Base-by-base conservation (phyloP, 92 coral and sea anemone species). In the Parazoanthus swiftii region DNA sequence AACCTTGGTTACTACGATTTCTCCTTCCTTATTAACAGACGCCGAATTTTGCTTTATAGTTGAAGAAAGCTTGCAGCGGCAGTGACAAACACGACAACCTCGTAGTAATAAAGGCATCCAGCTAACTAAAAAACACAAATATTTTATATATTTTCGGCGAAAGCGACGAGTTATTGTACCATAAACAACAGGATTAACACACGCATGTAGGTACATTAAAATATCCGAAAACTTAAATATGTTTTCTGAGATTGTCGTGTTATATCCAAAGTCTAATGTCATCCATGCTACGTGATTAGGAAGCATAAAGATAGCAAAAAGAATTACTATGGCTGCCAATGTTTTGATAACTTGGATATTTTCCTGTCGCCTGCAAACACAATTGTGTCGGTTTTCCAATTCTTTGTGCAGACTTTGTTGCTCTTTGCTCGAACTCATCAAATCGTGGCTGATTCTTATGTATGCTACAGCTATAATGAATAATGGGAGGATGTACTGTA, bases 201-300 rank as follows among this genome's bases (percentile, higher is more conserved):
- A 90, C 29, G 93, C 89, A 67, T 94, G 93, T 48, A 91, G 51
- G 10, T 75, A 85, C 67, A 88, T 88, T 13, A 92, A 63, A 25
- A 86, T 46, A 43, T 92, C 97, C 42, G 95, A 80, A 70, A 89
- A 89, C 16, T 51, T 68, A 77, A 74, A 82, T 18, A 92, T 89
- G 77, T 81, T 86, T 51, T 81, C 91, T 2, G 54, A 63, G 21
- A 85, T 88, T 48, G 9, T 20, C 54, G 29, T 36, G 67, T 71
- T 71, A 8, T 46, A 23, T 8, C 85, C 86, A 74, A 91, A 89
- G 46, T 91, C 91, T 14, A 85, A 23, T 25, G 79, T 14, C 58
- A 92, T 29, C 95, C 93, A 93, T 1, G 95, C 95, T 29, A 92
- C 68, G 36, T 94, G 97, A 42, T 83, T 80, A 3, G 97, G 97